These are phyloP conservation scores for Oplegnathus fasciatus DNA, from an alignment of 2,113 vertebrate species.

Conservation along the genomic window DNA sequence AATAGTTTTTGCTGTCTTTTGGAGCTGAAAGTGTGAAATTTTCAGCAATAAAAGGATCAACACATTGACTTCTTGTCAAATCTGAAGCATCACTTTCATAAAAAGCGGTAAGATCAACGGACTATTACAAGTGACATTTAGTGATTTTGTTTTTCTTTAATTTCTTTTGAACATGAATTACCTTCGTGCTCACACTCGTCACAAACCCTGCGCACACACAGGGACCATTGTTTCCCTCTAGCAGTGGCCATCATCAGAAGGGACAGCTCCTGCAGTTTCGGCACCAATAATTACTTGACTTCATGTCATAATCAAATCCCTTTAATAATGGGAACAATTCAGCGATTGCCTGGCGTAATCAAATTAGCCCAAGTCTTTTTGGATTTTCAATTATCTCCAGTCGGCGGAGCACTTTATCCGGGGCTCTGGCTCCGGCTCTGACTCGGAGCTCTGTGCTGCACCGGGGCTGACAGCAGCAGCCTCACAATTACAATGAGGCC, in stretches of 20 bases:
- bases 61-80: not conserved
- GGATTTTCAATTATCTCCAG: slow-evolving; percentile 96
- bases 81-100: slow-evolving; percentile 18
- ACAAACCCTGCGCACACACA: slow-evolving; percentile 6
- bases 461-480: slow-evolving; percentile 79
- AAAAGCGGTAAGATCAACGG: slow-evolving; percentile 30
- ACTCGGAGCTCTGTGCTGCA: slow-evolving; percentile 63
- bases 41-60: not conserved
- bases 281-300: slow-evolving; percentile 87
- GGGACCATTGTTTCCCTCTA: slow-evolving; percentile 44
- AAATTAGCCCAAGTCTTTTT: slow-evolving; percentile 96
- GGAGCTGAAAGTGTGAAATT: not conserved
- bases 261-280: slow-evolving; percentile 73
- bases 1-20: not conserved
- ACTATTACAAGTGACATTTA: slow-evolving; percentile 15
- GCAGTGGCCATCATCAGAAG: slow-evolving; percentile 66
- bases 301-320: slow-evolving; percentile 93
- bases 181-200: slow-evolving; percentile 23
- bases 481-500: slow-evolving; percentile 74
- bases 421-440: slow-evolving; percentile 67
- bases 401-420: slow-evolving; percentile 87
- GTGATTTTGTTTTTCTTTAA: slow-evolving; percentile 36
- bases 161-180: slow-evolving; percentile 47
- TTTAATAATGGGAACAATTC: slow-evolving; percentile 95
- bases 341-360: slow-evolving; percentile 90